Base-by-base conservation (phyloP, 2,888 invertebrate species). In the Hemaris fuciformis region DNA sequence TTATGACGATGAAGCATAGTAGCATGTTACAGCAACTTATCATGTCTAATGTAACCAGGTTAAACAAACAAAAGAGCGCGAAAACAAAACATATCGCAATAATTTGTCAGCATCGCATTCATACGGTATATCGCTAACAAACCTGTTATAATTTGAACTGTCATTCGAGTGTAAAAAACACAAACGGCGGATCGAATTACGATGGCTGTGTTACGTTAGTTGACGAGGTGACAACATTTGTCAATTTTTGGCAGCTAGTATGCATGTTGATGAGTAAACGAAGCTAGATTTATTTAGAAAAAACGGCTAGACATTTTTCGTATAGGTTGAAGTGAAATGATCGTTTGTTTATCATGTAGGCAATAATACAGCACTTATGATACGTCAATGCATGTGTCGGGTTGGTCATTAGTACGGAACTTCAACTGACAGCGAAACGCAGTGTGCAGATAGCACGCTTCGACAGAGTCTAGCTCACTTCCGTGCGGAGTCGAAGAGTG, bases 161-260 rank as follows among this genome's bases (percentile, higher is more conserved):
- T 53, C 18, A 53, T 31, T 15, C 18, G 15, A 10, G 3, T 18
- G 10, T 31, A 53, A 53, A 3, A 31, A 18, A 31, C 31, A 53
- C n/a, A 20, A 31, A 18, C 7, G 18, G 18, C 8, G 27, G 53
- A 53, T 53, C 53, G 53, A 31, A 31, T 53, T 31, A 18, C 53
- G 27, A 15, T 53, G 53, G 53, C 3, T 27, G 48, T 53, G 10
- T 53, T 53, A 53, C 53, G 31, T 53, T 53, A 27, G n/a, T 48
- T 53, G 60, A 53, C 60, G 53, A 18, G 60, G 60, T 60, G 60
- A 48, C 53, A 60, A 60, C 41, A 22, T 34, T 60, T 60, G 60
- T 60, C 53, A 53, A 46, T 38, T 34, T 60, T 60, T 25, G 25
- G 25, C 48, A 25, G 38, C 38, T 60, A 48, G 48, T 20, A 41